A percentile compares a stretch with the other conserved stretches of the same genome.
Conservation (phyloP, 1,140 invertebrate genomes). For the Trichogramma pretiosum region DNA sequence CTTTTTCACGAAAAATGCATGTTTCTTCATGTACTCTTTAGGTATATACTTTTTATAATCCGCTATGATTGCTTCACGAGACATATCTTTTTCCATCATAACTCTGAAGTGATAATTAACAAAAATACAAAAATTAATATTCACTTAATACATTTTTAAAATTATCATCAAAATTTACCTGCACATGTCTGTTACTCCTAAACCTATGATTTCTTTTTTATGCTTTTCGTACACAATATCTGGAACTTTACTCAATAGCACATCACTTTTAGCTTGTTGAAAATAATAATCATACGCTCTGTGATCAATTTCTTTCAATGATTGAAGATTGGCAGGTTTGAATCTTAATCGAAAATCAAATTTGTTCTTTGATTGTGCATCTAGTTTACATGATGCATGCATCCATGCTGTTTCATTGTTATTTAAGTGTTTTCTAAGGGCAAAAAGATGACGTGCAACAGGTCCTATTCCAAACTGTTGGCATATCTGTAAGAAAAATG, state of each 20-base stretch:
- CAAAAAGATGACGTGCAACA: conserved; percentile 67
- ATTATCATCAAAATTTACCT: conserved; percentile 34
- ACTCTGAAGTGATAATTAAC: not conserved
- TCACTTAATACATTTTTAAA: too few relatives aligned
- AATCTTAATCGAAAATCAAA: conserved; percentile 72
- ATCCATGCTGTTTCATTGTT: conserved; percentile 60
- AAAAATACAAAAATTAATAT: not conserved
- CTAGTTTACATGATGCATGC: conserved; percentile 47
- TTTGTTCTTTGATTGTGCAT: conserved; percentile 43
- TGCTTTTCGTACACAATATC: conserved; percentile 68
- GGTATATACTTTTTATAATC: conserved; percentile 76
- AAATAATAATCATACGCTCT: conserved; percentile 78
- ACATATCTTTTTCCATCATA: conserved; percentile 61
- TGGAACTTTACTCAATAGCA: conserved; percentile 66
- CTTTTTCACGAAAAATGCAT: conserved; percentile 65
- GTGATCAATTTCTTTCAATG: conserved; percentile 58
- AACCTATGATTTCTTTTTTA: conserved; percentile 64
- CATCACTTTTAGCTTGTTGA: conserved; percentile 71
- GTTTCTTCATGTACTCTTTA: conserved; percentile 62
- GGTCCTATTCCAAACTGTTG: conserved; percentile 63
- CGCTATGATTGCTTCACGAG: conserved; percentile 56
- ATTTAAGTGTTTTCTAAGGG: conserved; percentile 52
- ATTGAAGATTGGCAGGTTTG: conserved; percentile 56
- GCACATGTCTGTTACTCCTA: conserved; percentile 79
- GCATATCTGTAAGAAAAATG: conserved; percentile 49